Percentiles rank a stretch among this genome's conserved stretches.
Conservation (phyloP, 1,140 invertebrate species). For the Papilio xuthus region DNA sequence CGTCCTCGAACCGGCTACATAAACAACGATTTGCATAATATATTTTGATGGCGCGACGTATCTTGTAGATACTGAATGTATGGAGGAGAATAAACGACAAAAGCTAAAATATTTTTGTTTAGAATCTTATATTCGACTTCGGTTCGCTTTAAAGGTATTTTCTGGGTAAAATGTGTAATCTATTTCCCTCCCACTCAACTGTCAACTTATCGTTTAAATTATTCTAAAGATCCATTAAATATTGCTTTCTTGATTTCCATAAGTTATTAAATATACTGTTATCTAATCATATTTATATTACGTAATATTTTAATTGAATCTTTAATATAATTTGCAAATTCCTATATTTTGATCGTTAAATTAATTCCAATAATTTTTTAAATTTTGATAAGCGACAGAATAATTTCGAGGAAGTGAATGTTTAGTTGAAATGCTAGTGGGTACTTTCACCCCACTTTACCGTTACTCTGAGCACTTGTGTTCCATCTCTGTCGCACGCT, state of each 20-base stretch:
- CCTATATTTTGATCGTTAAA: background rate
- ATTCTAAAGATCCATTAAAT: background rate
- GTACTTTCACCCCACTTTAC: constrained; percentile 75
- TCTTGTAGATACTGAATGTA: constrained; percentile 25
- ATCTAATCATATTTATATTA: background rate
- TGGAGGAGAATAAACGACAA: constrained; percentile 11
- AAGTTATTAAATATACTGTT: too few species aligned
- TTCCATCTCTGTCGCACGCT: constrained; percentile 57
- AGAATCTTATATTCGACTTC: background rate
- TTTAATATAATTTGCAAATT: background rate
- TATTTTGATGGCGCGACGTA: constrained; percentile 47
- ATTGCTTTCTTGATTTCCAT: too few species aligned
- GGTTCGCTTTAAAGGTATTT: background rate
- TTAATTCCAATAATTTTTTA: background rate
- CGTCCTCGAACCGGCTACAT: constrained; percentile 52
- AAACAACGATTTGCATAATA: constrained; percentile 66
- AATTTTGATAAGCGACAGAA: background rate
- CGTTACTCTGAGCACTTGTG: constrained; percentile 67
- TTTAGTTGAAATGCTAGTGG: constrained; percentile 32
- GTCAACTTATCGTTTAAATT: background rate
- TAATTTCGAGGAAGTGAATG: constrained; percentile 14
- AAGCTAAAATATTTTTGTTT: background rate
- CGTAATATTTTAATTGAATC: background rate
- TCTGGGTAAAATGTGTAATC: background rate
- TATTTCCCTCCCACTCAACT: background rate